Percentiles rank a stretch among this genome's conserved stretches.
Conservation (phyloP, 2,888 invertebrate species). For the Pachydiplax longipennis region DNA sequence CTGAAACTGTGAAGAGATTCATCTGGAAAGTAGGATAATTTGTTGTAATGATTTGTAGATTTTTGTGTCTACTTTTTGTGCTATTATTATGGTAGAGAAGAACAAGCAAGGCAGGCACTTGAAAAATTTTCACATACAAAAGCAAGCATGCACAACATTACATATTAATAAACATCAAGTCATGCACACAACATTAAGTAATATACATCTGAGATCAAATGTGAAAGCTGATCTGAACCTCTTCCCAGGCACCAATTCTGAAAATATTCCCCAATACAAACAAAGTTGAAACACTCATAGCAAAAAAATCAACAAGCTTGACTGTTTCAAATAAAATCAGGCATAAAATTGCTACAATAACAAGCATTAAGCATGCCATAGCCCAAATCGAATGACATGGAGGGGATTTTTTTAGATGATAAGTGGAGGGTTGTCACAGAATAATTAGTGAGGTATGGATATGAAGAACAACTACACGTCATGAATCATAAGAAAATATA, state of each 20-base stretch:
- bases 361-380: not conserved
- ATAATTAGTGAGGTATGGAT: not conserved
- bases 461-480: not conserved
- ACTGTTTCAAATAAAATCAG: not conserved
- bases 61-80: not conserved
- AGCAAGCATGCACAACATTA: not conserved
- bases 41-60: not conserved
- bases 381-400: not conserved
- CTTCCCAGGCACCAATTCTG: slow-evolving; percentile 24
- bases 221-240: slow-evolving; percentile 34
- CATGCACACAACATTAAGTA: slow-evolving; percentile 15
- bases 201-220: slow-evolving; percentile 20
- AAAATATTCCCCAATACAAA: not conserved
- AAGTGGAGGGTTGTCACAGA: not conserved
- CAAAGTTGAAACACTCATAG: not conserved
- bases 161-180: not conserved
- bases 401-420: not conserved
- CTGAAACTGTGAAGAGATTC: not conserved
- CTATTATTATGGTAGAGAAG: not conserved
- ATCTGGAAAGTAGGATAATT: not conserved
- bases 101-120: not conserved
- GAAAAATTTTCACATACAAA: not conserved
- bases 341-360: not conserved
- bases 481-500: not conserved
- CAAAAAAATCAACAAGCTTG: not conserved